Base-by-base conservation (phyloP, 1,140 invertebrate species). In the Heliconius hewitsoni region DNA sequence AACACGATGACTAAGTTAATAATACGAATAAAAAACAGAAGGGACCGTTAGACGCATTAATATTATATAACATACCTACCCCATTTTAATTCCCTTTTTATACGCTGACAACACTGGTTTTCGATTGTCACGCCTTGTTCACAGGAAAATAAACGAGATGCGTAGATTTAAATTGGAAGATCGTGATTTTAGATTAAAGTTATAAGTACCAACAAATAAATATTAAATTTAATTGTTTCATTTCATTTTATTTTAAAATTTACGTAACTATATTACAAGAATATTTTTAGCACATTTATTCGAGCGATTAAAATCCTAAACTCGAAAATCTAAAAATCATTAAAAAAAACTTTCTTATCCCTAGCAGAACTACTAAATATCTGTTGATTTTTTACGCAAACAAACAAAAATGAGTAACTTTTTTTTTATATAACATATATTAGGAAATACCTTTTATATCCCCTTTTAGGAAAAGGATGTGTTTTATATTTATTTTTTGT, bases 111-210 rank as follows among this genome's bases (percentile, higher is more conserved):
- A 89, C 90, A 90, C 85, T 84, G 85, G 86, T 86, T 91, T 91
- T 91, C 84, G 77, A 89, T 86, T 91, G 90, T 91, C 90, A 90
- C 89, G 90, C 86, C 87, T 91, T 87, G 89, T 90, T 91, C 90
- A 87, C 86, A 85, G 88, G 66, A 72, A 76, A 77, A 72, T 77
- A 71, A 86, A 88, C 84, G n/a, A 73, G 71, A 39, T 72, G 37
- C 71, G 71, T 37, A 72, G 16, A 39, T 72, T 72, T n/a, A n/a
- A 72, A 39, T 42, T 37, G 37, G 16, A 72, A 19, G 60, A 66
- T 66, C 5, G 8, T 30, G 60, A 30, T 30, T 66, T 66, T 30
- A 23, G 55, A 66, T 30, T 27, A 27, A 66, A 27, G 60, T 1
- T 60, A 19, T 16, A 52, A 19, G 18, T 52, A 19, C 5, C 6